These are phyloP conservation scores for Amphipyra berbera DNA, from an alignment of 2,888 invertebrate species.

Conservation along the genomic window DNA sequence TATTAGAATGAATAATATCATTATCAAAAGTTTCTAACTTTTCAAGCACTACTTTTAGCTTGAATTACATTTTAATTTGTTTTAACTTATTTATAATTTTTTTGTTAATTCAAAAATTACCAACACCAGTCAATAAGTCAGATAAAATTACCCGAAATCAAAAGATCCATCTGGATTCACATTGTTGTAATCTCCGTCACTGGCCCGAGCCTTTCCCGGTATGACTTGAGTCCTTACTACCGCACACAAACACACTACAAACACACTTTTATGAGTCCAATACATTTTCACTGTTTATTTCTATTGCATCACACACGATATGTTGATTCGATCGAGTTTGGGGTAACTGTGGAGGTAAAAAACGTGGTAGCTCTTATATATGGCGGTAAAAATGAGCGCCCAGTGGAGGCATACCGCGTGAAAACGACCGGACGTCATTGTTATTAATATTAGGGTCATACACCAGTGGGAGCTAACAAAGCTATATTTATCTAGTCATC, in stretches of 20 bases:
- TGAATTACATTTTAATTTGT: background rate
- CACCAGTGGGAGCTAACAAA: constrained; percentile 53
- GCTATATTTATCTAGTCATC: too few species aligned
- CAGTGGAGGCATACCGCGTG: constrained; percentile 81
- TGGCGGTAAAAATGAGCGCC: constrained; percentile 84
- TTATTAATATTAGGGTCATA: constrained; percentile 75
- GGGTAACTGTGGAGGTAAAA: constrained; percentile 82
- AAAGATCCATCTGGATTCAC: constrained; percentile 93
- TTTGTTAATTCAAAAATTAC: too few species aligned
- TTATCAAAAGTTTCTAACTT: too few species aligned
- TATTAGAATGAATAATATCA: too few species aligned
- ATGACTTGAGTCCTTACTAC: constrained; percentile 84
- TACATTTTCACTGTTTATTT: constrained; percentile 71
- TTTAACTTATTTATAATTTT: background rate
- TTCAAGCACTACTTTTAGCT: too few species aligned
- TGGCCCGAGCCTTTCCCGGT: constrained; percentile 84
- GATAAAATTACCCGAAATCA: constrained; percentile 91
- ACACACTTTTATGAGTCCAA: constrained; percentile 77
- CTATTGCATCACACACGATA: constrained; percentile 58
- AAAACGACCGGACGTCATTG: constrained; percentile 89
- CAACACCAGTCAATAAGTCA: background rate
- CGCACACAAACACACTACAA: constrained; percentile 79
- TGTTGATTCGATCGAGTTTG: constrained; percentile 66
- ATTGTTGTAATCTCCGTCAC: constrained; percentile 91
- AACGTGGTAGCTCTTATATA: constrained; percentile 85